phyloP scores from a whole-genome alignment of 2,113 vertebrate species.

The Indicator indicator region DNA sequence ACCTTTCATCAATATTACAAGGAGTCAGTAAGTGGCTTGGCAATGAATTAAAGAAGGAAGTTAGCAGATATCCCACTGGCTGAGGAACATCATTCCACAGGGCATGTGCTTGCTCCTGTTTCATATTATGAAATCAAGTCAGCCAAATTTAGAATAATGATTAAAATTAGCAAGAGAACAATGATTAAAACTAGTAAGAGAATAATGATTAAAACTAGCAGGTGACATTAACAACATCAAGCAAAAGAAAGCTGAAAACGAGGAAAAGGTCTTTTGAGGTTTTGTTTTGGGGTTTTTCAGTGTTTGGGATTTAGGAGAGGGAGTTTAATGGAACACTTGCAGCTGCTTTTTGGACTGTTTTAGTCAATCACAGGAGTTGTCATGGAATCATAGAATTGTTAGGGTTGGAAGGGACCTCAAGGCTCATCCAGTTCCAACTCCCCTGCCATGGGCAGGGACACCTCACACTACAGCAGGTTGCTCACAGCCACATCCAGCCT shows the following conservation, averaged over 20 bases:
- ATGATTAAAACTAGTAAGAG: not conserved
- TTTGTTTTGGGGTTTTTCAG: not conserved
- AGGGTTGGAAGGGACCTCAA: too few species aligned
- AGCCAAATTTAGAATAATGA: not conserved
- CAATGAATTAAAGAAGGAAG: not conserved
- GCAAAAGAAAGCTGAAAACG: not conserved
- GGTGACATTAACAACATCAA: not conserved
- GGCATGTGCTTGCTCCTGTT: not conserved
- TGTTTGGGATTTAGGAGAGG: not conserved
- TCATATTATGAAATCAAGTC: not conserved
- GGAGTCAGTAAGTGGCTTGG: not conserved
- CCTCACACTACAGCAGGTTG: too few species aligned
- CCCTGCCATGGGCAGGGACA: too few species aligned
- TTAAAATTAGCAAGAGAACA: not conserved
- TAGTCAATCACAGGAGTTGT: not conserved
- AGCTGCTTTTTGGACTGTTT: not conserved
- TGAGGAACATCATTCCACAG: not conserved
- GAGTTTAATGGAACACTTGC: not conserved
- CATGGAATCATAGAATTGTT: too few species aligned
- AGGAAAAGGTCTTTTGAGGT: not conserved
- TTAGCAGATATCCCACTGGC: not conserved
- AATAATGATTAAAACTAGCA: not conserved
- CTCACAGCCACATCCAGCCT: too few species aligned
- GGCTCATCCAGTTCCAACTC: too few species aligned
- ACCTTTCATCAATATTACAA: not conserved